A percentile compares a stretch with the other conserved stretches of the same genome.
Conservation (phyloP, 2,797 vertebrate species). For the Gymnoscopelus microlampas region DNA sequence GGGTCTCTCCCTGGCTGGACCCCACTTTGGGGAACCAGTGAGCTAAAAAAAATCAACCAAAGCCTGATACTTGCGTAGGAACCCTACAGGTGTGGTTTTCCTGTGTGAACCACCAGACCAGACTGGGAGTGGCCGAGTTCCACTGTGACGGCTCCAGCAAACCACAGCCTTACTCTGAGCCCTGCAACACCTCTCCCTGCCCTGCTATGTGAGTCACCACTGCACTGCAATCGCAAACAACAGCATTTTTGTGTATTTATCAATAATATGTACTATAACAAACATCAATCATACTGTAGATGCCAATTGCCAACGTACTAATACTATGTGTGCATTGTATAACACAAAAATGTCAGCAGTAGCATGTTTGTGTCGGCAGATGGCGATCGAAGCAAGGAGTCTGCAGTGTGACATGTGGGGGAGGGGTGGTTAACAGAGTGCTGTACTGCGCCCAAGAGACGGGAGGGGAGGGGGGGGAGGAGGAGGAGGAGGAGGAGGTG, state of each 20-base stretch:
- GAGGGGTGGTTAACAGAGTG: slow-evolving; percentile 80
- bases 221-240: too few species aligned
- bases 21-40: too few species aligned
- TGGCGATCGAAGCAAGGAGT: slow-evolving; percentile 83
- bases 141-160: slow-evolving; percentile 84
- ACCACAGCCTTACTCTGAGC: slow-evolving; percentile 78
- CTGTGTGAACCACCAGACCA: slow-evolving; percentile 86
- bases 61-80: slow-evolving; percentile 74
- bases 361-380: slow-evolving; percentile 62
- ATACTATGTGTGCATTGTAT: too few species aligned
- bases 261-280: too few species aligned
- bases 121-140: slow-evolving; percentile 77
- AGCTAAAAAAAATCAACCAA: slow-evolving; percentile 18
- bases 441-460: slow-evolving; percentile 79
- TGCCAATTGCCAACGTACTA: too few species aligned
- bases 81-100: slow-evolving; percentile 82
- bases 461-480: slow-evolving; percentile 68
- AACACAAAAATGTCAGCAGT: neutral
- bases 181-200: slow-evolving; percentile 83
- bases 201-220: slow-evolving; percentile 81
- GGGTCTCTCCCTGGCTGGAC: too few species aligned
- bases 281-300: too few species aligned
- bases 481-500: slow-evolving; percentile 70
- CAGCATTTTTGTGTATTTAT: too few species aligned
- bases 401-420: slow-evolving; percentile 87